These are phyloP conservation scores for Hybognathus amarus DNA, from an alignment of 2,797 vertebrate species.

Conservation along the genomic window DNA sequence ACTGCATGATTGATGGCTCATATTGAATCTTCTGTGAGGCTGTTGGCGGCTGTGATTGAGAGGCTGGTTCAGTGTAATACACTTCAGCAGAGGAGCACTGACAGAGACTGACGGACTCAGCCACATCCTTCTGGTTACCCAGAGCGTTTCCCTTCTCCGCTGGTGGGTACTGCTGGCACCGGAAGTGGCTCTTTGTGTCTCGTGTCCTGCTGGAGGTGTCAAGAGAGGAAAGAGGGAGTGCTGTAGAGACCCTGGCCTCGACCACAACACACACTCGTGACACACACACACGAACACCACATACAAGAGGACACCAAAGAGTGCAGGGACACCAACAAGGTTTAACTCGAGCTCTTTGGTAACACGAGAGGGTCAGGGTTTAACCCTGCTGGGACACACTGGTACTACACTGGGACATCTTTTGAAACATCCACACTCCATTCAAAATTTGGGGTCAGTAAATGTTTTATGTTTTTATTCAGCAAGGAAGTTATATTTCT, in stretches of 20 bases:
- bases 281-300: background rate
- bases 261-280: too few species aligned
- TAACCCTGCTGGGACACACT: background rate
- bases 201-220: constrained; percentile 68
- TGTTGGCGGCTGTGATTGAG: background rate
- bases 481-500: too few species aligned
- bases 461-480: too few species aligned
- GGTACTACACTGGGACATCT: too few species aligned
- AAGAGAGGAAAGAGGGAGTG: constrained; percentile 8
- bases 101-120: constrained; percentile 49
- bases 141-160: constrained; percentile 74
- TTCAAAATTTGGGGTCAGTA: background rate
- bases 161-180: constrained; percentile 69
- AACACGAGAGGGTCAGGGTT: background rate
- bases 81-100: constrained; percentile 33
- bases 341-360: background rate
- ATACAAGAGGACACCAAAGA: background rate
- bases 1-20: constrained; percentile 18
- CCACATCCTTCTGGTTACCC: constrained; percentile 71
- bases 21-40: background rate
- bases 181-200: constrained; percentile 77
- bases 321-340: too few species aligned
- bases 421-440: too few species aligned
- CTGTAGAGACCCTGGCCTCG: constrained; percentile 52
- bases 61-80: constrained; percentile 13